Percentiles rank a stretch among this genome's conserved stretches.
Evolutionary conservation across 2,797 vertebrate species (phyloP).

Genomic region (Tolypeutes matacus): DNA sequence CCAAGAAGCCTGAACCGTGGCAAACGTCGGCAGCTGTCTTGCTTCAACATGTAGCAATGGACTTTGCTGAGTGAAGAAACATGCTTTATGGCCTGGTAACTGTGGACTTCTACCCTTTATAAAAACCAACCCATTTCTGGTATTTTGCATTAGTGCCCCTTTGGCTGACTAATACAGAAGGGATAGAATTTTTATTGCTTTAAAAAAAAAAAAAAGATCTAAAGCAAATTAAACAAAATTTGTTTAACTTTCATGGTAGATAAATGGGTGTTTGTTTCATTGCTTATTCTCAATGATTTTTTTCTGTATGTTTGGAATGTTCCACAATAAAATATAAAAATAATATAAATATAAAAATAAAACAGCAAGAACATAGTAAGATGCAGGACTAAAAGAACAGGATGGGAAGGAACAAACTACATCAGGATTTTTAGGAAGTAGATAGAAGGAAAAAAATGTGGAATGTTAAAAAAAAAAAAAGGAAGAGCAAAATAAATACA

Average conservation of each 20-base stretch:
- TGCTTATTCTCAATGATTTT: background rate
- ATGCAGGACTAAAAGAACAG: background rate
- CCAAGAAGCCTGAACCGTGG: too few relatives aligned
- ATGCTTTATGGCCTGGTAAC: too few relatives aligned
- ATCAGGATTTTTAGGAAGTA: background rate
- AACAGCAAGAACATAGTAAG: background rate
- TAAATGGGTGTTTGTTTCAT: background rate
- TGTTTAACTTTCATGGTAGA: background rate
- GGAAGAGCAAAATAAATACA: background rate
- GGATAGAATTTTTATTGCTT: background rate
- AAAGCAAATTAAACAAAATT: conserved; percentile 37
- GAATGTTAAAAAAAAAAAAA: background rate
- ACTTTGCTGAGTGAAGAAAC: too few relatives aligned
- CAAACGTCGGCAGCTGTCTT: too few relatives aligned
- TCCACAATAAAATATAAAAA: conserved; percentile 26
- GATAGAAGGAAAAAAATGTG: background rate
- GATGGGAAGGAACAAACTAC: background rate
- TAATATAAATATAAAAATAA: conserved; percentile 43
- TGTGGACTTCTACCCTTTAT: too few relatives aligned
- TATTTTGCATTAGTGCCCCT: too few relatives aligned
- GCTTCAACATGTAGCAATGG: too few relatives aligned
- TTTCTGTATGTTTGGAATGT: background rate
- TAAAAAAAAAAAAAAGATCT: background rate
- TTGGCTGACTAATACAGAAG: too few relatives aligned
- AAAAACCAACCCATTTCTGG: too few relatives aligned